These are phyloP conservation scores for Falco punctatus DNA, from an alignment of 2,113 vertebrate genomes.

Conservation along the genomic window DNA sequence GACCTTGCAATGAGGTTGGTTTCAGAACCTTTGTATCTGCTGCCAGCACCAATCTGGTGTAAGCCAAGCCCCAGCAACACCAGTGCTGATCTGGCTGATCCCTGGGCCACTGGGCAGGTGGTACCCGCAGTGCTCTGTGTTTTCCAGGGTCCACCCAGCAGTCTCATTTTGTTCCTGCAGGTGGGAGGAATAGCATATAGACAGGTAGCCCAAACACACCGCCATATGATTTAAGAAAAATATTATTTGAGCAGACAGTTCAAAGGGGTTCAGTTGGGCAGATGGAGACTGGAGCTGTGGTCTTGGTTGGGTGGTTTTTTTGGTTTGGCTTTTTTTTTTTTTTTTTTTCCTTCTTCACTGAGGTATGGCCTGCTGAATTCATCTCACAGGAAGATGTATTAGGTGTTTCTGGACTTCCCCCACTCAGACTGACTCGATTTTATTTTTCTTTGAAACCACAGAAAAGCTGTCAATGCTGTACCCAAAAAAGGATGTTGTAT, in stretches of 20 bases:
- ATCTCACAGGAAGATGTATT: constrained; percentile 22
- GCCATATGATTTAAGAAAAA: not conserved
- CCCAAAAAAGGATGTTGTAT: constrained; percentile 56
- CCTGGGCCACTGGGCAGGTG: accelerated
- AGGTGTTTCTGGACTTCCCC: constrained; percentile 33
- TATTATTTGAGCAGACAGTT: not conserved
- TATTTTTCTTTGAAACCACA: constrained; percentile 44
- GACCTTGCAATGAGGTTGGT: not conserved
- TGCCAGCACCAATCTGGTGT: not conserved
- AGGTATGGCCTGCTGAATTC: not conserved
- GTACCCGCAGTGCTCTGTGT: accelerated
- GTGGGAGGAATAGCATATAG: not conserved
- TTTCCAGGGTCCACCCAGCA: not conserved
- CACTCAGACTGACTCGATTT: not conserved
- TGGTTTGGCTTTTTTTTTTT: not conserved
- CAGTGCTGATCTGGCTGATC: not conserved
- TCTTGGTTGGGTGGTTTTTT: not conserved
- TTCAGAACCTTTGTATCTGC: not conserved
- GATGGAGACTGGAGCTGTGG: not conserved
- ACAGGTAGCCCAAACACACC: not conserved
- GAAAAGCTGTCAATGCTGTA: constrained; percentile 39
- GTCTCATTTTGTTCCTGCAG: not conserved
- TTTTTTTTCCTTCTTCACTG: not conserved
- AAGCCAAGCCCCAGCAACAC: not conserved
- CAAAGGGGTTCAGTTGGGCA: not conserved